These are phyloP conservation scores for Trematomus loennbergii DNA, from an alignment of 2,113 vertebrate genomes.

Conservation along the genomic window DNA sequence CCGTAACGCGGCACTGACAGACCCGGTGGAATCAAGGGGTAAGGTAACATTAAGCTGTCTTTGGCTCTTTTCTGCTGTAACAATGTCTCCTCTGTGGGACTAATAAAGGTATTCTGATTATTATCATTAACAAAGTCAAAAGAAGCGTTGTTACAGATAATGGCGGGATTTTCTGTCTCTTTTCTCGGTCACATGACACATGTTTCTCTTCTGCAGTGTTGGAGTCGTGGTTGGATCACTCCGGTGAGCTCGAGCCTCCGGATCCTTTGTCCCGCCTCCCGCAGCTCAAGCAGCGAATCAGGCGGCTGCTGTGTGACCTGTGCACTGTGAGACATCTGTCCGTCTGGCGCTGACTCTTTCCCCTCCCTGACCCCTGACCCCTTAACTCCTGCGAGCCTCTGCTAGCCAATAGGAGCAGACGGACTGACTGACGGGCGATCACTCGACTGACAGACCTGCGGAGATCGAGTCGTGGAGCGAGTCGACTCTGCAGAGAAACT, in stretches of 20 bases:
- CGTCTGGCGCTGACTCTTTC: slow-evolving; percentile 81
- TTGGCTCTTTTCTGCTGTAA: too few relatives aligned
- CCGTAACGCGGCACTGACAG: too few relatives aligned
- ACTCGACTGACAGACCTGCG: neutral
- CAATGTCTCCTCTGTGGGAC: too few relatives aligned
- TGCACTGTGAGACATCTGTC: slow-evolving; percentile 93
- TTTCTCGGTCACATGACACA: too few relatives aligned
- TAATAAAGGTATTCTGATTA: too few relatives aligned
- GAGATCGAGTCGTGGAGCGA: neutral
- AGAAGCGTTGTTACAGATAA: too few relatives aligned
- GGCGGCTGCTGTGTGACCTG: slow-evolving; percentile 92
- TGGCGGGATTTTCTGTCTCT: too few relatives aligned
- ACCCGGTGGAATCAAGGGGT: too few relatives aligned
- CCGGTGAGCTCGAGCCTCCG: slow-evolving; percentile 94
- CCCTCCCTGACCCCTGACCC: neutral
- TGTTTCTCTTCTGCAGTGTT: slow-evolving; percentile 83
- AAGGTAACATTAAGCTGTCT: too few relatives aligned
- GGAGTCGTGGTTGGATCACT: slow-evolving; percentile 98
- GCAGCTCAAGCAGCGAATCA: slow-evolving; percentile 96
- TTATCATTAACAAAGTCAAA: too few relatives aligned
- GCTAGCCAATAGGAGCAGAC: neutral
- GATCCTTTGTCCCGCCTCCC: slow-evolving; percentile 95
- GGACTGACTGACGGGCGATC: neutral
- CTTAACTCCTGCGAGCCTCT: slow-evolving; percentile 18
- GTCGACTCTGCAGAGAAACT: neutral